Conservation (phyloP, 2,888 invertebrate species). For the Nephrotoma guestfalica region DNA sequence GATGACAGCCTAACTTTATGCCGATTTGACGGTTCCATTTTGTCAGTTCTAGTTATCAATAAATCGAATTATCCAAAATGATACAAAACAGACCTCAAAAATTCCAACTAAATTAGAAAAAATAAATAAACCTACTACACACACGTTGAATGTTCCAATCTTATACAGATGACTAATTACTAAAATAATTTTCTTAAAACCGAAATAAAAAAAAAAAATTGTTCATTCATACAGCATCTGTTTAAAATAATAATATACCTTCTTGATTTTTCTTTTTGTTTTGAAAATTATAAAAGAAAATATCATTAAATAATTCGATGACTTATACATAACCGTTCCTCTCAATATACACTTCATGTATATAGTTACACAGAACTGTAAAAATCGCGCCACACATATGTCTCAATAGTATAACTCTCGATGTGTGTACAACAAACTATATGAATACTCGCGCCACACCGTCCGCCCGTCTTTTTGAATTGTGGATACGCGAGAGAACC, state of each 20-base stretch:
- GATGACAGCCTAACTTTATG: too few species aligned
- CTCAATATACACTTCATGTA: neutral
- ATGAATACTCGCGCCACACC: neutral
- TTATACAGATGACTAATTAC: neutral
- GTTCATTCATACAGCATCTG: neutral
- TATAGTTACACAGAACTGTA: neutral
- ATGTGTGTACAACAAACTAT: neutral
- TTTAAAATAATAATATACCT: neutral
- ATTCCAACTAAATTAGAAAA: too few species aligned
- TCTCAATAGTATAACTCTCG: neutral
- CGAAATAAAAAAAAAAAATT: neutral
- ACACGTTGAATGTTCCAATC: neutral
- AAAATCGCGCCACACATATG: neutral
- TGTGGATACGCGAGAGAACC: neutral
- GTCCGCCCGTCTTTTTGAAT: neutral
- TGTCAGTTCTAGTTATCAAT: too few species aligned
- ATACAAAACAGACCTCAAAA: too few species aligned
- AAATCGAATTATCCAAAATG: too few species aligned
- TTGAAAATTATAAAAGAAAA: neutral
- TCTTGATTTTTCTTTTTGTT: neutral
- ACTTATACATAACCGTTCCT: neutral
- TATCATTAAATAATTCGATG: neutral
- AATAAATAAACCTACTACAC: too few species aligned
- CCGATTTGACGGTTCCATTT: too few species aligned
- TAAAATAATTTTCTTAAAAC: neutral